A percentile compares a stretch with the other conserved stretches of the same genome.
Evolutionary conservation across 2,113 vertebrate species (phyloP).

Genomic region (Trinectes maculatus): DNA sequence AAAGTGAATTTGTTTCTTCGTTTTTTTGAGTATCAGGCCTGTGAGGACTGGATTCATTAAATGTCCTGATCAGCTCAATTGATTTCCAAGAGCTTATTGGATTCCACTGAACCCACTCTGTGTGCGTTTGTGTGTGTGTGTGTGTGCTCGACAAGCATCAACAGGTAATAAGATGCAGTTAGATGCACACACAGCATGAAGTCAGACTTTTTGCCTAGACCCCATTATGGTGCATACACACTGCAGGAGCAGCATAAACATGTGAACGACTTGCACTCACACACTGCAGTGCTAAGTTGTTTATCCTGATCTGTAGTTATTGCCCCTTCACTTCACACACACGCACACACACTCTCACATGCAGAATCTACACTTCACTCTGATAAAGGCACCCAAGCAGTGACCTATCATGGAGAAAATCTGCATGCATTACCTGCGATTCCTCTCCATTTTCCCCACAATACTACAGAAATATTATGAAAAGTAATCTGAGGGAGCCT

Average conservation of each 20-base stretch:
- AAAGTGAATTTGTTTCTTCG: conserved; percentile 25
- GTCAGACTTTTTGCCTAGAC: conserved; percentile 18
- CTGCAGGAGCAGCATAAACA: too few relatives aligned
- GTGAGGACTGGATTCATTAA: conserved; percentile 54
- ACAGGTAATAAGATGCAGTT: conserved; percentile 30
- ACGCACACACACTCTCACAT: conserved; percentile 27
- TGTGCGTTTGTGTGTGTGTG: conserved; percentile 12
- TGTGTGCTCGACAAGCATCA: conserved; percentile 21
- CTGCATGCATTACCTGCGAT: conserved; percentile 56
- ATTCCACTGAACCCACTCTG: conserved; percentile 29
- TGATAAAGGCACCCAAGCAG: conserved; percentile 30
- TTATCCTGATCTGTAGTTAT: conserved; percentile 38
- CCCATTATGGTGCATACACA: too few relatives aligned
- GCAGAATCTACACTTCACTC: conserved; percentile 26
- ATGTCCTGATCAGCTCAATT: conserved; percentile 44
- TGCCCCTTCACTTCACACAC: not conserved
- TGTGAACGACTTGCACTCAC: conserved; percentile 13
- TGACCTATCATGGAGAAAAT: conserved; percentile 35
- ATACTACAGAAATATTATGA: conserved; percentile 77
- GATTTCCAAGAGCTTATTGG: conserved; percentile 59
- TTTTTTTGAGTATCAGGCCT: conserved; percentile 23
- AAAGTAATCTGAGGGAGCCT: conserved; percentile 75
- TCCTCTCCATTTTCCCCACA: conserved; percentile 30
- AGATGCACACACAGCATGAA: not conserved
- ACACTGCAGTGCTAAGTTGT: conserved; percentile 27